Evolutionary conservation across 2,888 invertebrate genomes (phyloP), one percentile per base, ranked within the genome.

Genomic region (Acrocyrtus sp.): DNA sequence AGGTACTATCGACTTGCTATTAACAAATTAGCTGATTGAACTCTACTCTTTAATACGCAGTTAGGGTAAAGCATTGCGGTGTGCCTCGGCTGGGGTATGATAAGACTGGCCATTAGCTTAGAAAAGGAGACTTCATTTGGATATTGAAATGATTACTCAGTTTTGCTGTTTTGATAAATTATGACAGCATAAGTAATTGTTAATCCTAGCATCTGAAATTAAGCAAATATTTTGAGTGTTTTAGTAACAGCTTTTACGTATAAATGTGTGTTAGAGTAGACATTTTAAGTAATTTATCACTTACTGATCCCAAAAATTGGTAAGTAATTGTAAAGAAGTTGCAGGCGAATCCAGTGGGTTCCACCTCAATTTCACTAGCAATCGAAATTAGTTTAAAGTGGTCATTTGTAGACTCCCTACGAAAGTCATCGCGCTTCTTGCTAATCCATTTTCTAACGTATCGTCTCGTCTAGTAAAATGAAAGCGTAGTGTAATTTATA

Each of bases 351-450:
- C 56, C 56, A 2, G 41, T 41, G n/a, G 56, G 56, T 6, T 39
- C 56, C 19, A 22, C 41, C 15, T 56, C 56, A 12, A 56, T 22
- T 39, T 56, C 56, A 56, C 41, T 2, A 51, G 51, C 22, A 3
- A 51, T 26, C 6, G 51, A 24, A 24, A 51, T n/a, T n/a, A 51
- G 22, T 26, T 17, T 51, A 12, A 51, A 19, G 22, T 51, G 51
- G 3, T 51, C 51, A 1, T 19, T 51, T 12, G 26, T 26, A 10
- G 51, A 51, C 10, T n/a, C n/a, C n/a, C n/a, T n/a, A n/a, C n/a
- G n/a, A n/a, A n/a, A 51, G n/a, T 5, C 10, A 5, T 10, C 26
- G 26, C 4, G 22, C 26, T 15, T 51, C 24, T 17, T 26, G 51
- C 26, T 51, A 26, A 22, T 10, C 22, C 3, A 26, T 22, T 24